These are phyloP conservation scores for Morpho helenor DNA, from an alignment of 2,888 invertebrate genomes.

Conservation along the genomic window DNA sequence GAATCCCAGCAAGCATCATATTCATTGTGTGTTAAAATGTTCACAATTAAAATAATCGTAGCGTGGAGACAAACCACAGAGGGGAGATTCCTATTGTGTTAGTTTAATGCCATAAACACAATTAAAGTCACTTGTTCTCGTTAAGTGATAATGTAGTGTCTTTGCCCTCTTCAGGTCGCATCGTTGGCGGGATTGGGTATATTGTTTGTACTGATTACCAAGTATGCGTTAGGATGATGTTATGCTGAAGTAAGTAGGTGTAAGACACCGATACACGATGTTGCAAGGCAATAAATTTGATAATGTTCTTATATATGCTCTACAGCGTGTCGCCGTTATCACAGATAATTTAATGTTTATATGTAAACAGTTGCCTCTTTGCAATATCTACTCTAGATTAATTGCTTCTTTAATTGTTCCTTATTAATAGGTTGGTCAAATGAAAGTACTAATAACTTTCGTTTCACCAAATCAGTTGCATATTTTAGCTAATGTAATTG, in stretches of 20 bases:
- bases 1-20: too few species aligned
- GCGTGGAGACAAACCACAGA: constrained; percentile 31
- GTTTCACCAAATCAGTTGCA: too few species aligned
- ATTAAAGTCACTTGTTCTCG: constrained; percentile 75
- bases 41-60: constrained; percentile 34
- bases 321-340: too few species aligned
- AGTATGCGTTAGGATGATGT: constrained; percentile 6
- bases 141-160: constrained; percentile 67
- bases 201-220: constrained; percentile 37
- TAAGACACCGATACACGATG: background rate
- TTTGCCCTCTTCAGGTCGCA: constrained; percentile 52
- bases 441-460: too few species aligned
- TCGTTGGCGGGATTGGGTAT: constrained; percentile 28
- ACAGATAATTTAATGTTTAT: too few species aligned
- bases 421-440: too few species aligned
- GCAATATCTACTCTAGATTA: too few species aligned
- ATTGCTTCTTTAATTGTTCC: too few species aligned
- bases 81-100: constrained; percentile 53
- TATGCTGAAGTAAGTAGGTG: constrained; percentile 2
- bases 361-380: too few species aligned
- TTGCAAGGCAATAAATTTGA: too few species aligned
- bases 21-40: background rate
- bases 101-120: constrained; percentile 69
- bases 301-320: too few species aligned
- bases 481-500: too few species aligned